Conservation (phyloP, 2,797 vertebrate genomes). For the Syncerus caffer region DNA sequence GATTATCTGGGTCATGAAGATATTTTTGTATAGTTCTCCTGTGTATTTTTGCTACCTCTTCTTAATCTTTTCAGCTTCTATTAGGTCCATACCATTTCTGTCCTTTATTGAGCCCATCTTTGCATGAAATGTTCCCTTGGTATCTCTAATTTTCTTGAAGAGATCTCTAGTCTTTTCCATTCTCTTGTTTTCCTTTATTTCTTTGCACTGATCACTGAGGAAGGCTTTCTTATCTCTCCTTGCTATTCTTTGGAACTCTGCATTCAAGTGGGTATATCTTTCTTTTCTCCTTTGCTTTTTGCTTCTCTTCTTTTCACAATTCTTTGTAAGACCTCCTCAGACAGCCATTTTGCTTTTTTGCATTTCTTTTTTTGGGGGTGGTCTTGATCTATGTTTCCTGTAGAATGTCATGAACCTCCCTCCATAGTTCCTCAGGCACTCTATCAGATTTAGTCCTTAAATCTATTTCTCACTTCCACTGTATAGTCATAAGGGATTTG, state of each 20-base stretch:
- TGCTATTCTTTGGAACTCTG: not conserved
- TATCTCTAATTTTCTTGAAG: not conserved
- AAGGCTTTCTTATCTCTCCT: not conserved
- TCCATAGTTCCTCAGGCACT: not conserved
- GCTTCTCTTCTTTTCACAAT: not conserved
- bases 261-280: not conserved
- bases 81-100: too few relatives aligned
- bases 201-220: not conserved
- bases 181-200: not conserved
- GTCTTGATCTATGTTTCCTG: not conserved
- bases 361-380: not conserved
- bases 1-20: too few relatives aligned
- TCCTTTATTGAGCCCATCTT: not conserved
- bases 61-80: too few relatives aligned
- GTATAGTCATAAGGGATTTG: not conserved
- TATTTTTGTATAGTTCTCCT: too few relatives aligned
- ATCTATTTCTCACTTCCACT: not conserved
- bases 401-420: accelerated
- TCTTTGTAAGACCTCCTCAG: not conserved
- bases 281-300: not conserved
- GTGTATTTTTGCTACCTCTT: too few relatives aligned
- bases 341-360: not conserved
- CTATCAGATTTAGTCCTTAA: too few relatives aligned
- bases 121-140: not conserved
- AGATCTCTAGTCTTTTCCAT: not conserved